phyloP scores from a whole-genome alignment of 2,797 vertebrate genomes.

The Semotilus atromaculatus region DNA sequence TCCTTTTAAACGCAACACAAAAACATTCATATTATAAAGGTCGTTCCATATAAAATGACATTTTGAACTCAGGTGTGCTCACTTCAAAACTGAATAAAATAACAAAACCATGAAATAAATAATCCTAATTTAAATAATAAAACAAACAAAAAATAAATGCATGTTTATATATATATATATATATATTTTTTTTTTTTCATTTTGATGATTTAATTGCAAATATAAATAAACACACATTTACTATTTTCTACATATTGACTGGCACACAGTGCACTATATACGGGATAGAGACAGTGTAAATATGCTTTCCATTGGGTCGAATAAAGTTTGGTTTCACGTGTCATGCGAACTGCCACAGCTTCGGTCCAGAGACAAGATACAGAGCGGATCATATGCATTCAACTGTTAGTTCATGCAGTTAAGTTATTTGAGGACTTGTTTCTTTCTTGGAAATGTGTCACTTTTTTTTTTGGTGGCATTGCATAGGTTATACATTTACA shows the following conservation, averaged over 20 bases:
- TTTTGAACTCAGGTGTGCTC: not conserved
- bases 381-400: no score
- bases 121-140: not conserved
- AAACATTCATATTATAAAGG: not conserved
- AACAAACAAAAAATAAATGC: not conserved
- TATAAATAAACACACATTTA: not conserved
- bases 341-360: no score
- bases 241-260: no score
- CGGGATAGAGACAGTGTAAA: no score
- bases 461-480: not conserved
- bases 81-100: not conserved
- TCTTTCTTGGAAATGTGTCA: not conserved
- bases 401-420: no score
- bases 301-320: no score
- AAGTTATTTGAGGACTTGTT: not conserved
- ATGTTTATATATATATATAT: no score
- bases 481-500: not conserved
- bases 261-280: no score
- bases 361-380: no score
- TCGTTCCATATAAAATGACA: not conserved
- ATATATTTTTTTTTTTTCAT: no score
- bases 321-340: no score
- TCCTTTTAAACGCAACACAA: not conserved
- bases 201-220: not conserved
- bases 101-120: not conserved